Conservation (phyloP, 1,140 invertebrate species). For the Sipha flava region DNA sequence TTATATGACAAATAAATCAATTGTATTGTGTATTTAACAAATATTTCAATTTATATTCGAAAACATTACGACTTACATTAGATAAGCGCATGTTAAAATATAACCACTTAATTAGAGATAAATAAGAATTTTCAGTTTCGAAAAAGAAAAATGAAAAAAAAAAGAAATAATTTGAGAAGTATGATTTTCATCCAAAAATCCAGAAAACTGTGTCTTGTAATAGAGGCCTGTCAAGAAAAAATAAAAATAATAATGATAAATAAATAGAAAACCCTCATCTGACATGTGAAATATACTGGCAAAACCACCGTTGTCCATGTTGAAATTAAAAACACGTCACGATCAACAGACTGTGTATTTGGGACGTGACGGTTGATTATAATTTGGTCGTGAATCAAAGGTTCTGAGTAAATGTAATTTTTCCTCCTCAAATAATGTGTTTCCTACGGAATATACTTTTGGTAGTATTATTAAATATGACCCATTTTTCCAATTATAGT, state of each 20-base stretch:
- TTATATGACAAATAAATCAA: too few species aligned
- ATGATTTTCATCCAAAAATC: neutral
- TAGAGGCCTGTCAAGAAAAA: neutral
- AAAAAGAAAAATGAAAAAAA: neutral
- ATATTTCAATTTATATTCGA: too few species aligned
- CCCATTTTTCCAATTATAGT: neutral
- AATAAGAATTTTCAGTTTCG: too few species aligned
- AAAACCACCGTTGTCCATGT: conserved; percentile 2
- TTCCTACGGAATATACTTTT: neutral
- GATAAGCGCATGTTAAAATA: too few species aligned
- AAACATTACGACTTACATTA: too few species aligned
- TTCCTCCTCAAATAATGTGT: neutral
- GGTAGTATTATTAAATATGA: neutral
- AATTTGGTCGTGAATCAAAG: neutral
- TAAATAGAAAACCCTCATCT: neutral
- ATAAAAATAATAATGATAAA: neutral
- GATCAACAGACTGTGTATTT: conserved; percentile 6
- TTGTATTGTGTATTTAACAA: too few species aligned
- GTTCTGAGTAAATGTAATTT: neutral
- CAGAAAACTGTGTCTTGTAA: neutral
- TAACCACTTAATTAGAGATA: too few species aligned
- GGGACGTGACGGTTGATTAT: conserved; percentile 21
- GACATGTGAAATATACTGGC: neutral
- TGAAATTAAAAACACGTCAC: conserved; percentile 29
- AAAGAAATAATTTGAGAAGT: neutral